Evolutionary conservation across 2,113 vertebrate genomes (phyloP), one percentile per base, ranked within the genome.

Genomic region (Planiliza haematocheilus): DNA sequence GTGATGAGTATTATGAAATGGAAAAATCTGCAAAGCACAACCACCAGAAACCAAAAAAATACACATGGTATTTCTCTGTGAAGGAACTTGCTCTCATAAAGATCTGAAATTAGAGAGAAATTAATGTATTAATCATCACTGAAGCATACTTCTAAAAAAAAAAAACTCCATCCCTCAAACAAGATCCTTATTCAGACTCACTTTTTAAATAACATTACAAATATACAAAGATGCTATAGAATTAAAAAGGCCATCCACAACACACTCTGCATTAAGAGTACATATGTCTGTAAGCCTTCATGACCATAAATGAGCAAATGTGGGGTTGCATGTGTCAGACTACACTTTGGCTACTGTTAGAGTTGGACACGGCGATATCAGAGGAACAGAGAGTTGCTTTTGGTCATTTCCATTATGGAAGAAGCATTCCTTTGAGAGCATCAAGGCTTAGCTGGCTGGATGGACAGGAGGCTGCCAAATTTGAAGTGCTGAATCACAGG

Each of bases 401-500:
- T 84, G 77, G 77, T 88, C 77, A 8, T 78, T 65, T 81, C 70
- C 71, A 20, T 79, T 21, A 62, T 14, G 66, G 8, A 7, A 12
- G 59, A 62, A 30, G 3, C 82, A 52, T 79, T 48, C 45, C 21
- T n/a, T 42, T 14, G 4, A 10, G 42, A 51, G 36, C 3, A 17
- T 96, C 95, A 99, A 80, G 95, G 94, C 1, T 92, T 94, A 57
- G 91, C 93, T 0, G 97, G 95, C 73, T 97, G 95, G 93, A 99
- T 97, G 86, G 98, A 95, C 79, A 99, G 95, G 88, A 99, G 93
- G 92, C 96, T 98, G 77, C 98, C 97, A 0, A 99, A 99, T 85
- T 97, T 99, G 92, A 99, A 99, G 94, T 99, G 98, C 86, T 99
- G 98, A 92, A 99, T 98, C 86, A 99, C 98, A 0, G 98, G 98